phyloP scores from a whole-genome alignment of 2,888 invertebrate species.

The Escarpia spicata region DNA sequence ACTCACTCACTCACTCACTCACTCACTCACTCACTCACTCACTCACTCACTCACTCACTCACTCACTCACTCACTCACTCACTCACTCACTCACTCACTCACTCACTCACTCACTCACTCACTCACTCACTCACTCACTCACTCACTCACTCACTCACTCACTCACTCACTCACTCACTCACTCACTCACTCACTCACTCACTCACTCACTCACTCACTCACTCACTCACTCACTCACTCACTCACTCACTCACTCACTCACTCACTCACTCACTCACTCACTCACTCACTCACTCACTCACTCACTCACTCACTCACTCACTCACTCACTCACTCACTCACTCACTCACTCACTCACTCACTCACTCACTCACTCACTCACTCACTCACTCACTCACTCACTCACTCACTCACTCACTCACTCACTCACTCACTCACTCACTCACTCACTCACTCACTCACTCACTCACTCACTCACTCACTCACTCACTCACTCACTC shows the following conservation, averaged over 20 bases:
- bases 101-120: no score
- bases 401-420: neutral
- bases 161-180: no score
- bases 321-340: neutral
- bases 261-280: no score
- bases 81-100: no score
- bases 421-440: no score
- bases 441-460: neutral
- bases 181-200: no score
- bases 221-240: neutral
- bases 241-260: neutral
- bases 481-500: neutral
- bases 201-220: no score
- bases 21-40: neutral
- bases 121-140: no score
- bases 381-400: neutral
- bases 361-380: neutral
- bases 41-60: neutral
- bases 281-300: neutral
- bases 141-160: no score
- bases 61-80: no score
- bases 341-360: no score
- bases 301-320: neutral
- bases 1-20: neutral
- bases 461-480: neutral